phyloP scores from a whole-genome alignment of 1,140 invertebrate species.

The Drosophila rufa region DNA sequence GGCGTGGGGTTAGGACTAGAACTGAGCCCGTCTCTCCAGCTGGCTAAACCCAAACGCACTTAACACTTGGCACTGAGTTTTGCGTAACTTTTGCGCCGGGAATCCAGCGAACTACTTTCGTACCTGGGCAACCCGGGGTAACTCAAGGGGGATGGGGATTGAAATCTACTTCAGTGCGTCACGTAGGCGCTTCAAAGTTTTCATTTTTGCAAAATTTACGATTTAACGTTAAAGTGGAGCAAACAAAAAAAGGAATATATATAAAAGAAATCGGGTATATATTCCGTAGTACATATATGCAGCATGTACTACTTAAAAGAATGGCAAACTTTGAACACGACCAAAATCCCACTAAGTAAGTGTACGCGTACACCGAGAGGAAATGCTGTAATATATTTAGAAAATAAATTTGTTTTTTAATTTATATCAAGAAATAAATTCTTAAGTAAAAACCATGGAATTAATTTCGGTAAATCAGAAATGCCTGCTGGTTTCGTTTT shows the following conservation, averaged over 20 bases:
- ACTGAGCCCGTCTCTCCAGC: slow-evolving; percentile 39
- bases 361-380: slow-evolving; percentile 34
- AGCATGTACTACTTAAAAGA: slow-evolving; percentile 78
- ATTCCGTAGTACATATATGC: slow-evolving; percentile 22
- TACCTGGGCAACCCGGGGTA: slow-evolving; percentile 34
- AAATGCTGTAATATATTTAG: neutral
- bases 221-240: slow-evolving; percentile 80
- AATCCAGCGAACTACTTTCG: slow-evolving; percentile 58
- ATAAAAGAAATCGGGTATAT: slow-evolving; percentile 19
- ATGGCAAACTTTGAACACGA: slow-evolving; percentile 80
- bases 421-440: too few species aligned
- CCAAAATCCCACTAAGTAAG: slow-evolving; percentile 84
- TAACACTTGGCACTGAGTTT: slow-evolving; percentile 80
- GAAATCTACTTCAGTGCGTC: slow-evolving; percentile 80
- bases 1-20: slow-evolving; percentile 17
- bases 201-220: slow-evolving; percentile 82
- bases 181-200: slow-evolving; percentile 85
- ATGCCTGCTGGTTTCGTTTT: too few species aligned
- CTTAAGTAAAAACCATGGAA: too few species aligned
- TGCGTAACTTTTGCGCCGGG: slow-evolving; percentile 74
- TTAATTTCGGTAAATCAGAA: too few species aligned
- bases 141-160: slow-evolving; percentile 1
- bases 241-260: slow-evolving; percentile 49
- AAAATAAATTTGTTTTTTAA: too few species aligned
- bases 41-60: slow-evolving; percentile 78